Base-by-base conservation (phyloP, 2,113 vertebrate species). In the Aphyosemion australe region DNA sequence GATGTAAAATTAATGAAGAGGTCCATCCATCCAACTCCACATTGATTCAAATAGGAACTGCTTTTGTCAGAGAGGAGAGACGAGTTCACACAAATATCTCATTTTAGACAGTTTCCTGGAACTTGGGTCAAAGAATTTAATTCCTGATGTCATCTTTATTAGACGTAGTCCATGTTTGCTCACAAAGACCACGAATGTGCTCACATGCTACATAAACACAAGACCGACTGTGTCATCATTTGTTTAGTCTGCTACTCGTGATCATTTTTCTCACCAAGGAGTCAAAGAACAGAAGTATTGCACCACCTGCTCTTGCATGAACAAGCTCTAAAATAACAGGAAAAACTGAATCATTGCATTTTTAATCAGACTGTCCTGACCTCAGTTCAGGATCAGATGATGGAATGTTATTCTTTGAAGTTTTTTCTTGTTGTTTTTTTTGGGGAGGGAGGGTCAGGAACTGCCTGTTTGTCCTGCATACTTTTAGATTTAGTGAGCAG, bases 331-430 rank as follows among this genome's bases (percentile, higher is more conserved):
- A 65, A 69, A 73, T 61, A 78, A 84, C 70, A 84, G 67, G 70
- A 84, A 82, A 65, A 59, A 39, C 46, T 52, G 68, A 76, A 79
- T 72, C 61, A 64, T 46, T 41, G 32, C 58, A 48, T 39, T 76
- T 76, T 72, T 20, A 72, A 86, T 81, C 78, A 82, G 82, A 75
- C 43, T 12, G 61, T 72, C 74, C 74, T 81, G 80, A 89, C 82
- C 80, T 80, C 76, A 65, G 78, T 66, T 80, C 67, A 69, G 61
- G 20, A 82, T 84, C 80, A 81, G 72, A 81, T 78, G 56, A 78
- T 84, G 59, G 80, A 88, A 85, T 80, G 65, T 10, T 46, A 62
- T 14, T 47, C 84, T 89, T 86, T 88, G 80, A 86, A 82, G 84
- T 65, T 41, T 54, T 62, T 52, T 41, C 49, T 37, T 45, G 5